Percentiles rank a stretch among this genome's conserved stretches.
These are phyloP conservation scores for Rachycentron canadum DNA, from an alignment of 2,797 vertebrate genomes.

Conservation along the genomic window DNA sequence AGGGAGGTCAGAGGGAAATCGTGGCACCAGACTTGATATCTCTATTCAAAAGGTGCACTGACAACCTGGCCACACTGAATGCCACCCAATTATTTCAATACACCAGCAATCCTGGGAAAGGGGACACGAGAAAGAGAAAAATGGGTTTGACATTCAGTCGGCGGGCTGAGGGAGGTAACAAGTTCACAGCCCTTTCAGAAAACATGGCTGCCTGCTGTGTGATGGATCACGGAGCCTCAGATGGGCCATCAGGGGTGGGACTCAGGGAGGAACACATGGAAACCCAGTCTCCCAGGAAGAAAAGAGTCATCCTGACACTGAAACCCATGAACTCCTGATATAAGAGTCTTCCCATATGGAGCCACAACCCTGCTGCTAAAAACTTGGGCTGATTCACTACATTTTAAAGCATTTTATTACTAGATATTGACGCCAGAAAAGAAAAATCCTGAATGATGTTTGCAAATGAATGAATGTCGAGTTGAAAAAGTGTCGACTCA, in stretches of 20 bases:
- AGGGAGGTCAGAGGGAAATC: conserved; percentile 61
- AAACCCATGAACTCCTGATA: conserved; percentile 50
- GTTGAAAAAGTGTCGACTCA: no score
- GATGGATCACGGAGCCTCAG: conserved; percentile 74
- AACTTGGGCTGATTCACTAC: not conserved
- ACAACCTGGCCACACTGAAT: conserved; percentile 67
- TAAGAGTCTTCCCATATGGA: conserved; percentile 35
- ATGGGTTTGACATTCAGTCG: conserved; percentile 73
- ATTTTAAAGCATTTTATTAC: not conserved
- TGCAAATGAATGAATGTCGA: no score
- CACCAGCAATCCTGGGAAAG: conserved; percentile 56
- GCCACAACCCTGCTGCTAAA: conserved; percentile 13
- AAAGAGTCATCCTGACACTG: conserved; percentile 39
- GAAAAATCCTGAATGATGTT: not conserved
- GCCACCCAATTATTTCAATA: conserved; percentile 69
- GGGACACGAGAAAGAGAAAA: conserved; percentile 65
- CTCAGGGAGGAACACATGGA: conserved; percentile 56
- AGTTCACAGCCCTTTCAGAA: conserved; percentile 78
- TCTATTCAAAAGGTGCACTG: conserved; percentile 63
- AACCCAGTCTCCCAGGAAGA: conserved; percentile 56
- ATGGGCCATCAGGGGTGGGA: conserved; percentile 55
- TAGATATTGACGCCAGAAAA: not conserved
- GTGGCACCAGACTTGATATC: conserved; percentile 67
- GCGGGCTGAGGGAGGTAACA: conserved; percentile 73
- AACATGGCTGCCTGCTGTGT: conserved; percentile 75